Evolutionary conservation across 2,888 invertebrate species (phyloP).

Genomic region (Daptonema setosum): DNA sequence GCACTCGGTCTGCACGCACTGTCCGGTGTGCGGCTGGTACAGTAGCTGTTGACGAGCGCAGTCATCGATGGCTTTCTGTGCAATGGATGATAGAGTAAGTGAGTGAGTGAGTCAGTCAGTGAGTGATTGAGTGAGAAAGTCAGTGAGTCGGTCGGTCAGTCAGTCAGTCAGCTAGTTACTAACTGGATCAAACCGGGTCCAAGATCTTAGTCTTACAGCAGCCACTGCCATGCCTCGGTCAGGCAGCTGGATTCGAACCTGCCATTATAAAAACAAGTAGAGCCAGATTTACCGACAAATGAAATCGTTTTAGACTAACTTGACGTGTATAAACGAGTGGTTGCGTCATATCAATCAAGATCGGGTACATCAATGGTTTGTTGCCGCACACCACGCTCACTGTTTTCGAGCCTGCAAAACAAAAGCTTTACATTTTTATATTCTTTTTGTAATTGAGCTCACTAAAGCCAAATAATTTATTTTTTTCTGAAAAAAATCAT

Average conservation of each 20-base stretch:
- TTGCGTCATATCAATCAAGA: background rate
- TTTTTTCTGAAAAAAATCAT: no score
- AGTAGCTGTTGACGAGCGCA: background rate
- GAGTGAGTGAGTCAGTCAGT: no score
- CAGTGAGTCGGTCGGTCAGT: no score
- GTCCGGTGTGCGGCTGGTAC: background rate
- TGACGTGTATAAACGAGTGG: background rate
- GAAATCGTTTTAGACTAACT: no score
- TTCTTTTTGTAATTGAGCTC: background rate
- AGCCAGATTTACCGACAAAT: background rate
- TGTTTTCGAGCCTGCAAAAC: background rate
- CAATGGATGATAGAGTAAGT: no score
- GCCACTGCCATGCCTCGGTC: background rate
- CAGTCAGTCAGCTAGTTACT: no score
- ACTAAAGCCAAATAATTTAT: no score
- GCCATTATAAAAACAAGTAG: background rate
- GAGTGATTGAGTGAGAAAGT: no score
- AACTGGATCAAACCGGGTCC: background rate
- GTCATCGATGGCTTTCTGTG: background rate
- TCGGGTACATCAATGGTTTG: background rate
- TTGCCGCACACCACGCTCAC: background rate
- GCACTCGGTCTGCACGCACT: background rate
- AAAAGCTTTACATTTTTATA: background rate
- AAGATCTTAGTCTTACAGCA: background rate
- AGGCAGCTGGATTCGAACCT: background rate